These are phyloP conservation scores for Pseudopleuronectes americanus DNA, from an alignment of 2,797 vertebrate species.

Conservation along the genomic window DNA sequence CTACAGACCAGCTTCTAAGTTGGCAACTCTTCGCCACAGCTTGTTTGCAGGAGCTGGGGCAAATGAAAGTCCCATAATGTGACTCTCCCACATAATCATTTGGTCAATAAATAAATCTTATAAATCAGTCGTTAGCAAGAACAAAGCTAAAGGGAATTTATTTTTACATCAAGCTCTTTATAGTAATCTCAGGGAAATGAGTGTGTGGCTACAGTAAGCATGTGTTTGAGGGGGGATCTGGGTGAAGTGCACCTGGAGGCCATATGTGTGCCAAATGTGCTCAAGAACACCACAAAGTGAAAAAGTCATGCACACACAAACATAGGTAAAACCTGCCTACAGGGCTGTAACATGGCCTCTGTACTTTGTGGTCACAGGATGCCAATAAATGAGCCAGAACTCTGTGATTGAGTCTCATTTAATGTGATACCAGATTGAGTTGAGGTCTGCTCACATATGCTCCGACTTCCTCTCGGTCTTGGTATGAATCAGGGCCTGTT, in stretches of 20 bases:
- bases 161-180: slow-evolving; percentile 7
- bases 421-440: slow-evolving; percentile 17
- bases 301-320: slow-evolving; percentile 12
- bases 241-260: slow-evolving; percentile 29
- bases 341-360: neutral
- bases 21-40: no score
- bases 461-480: slow-evolving; percentile 25
- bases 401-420: slow-evolving; percentile 39
- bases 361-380: slow-evolving; percentile 29
- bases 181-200: neutral
- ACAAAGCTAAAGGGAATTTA: neutral
- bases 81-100: no score
- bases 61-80: no score
- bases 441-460: slow-evolving; percentile 21
- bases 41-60: no score
- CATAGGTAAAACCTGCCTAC: slow-evolving; percentile 28
- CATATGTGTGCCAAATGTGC: slow-evolving; percentile 44
- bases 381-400: slow-evolving; percentile 51
- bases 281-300: neutral
- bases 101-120: no score
- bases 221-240: neutral
- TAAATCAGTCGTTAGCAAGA: neutral
- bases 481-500: neutral
- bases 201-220: neutral
- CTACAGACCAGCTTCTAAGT: no score